These are phyloP conservation scores for Laodelphax striatellus DNA, from an alignment of 1,140 invertebrate species.

Conservation along the genomic window DNA sequence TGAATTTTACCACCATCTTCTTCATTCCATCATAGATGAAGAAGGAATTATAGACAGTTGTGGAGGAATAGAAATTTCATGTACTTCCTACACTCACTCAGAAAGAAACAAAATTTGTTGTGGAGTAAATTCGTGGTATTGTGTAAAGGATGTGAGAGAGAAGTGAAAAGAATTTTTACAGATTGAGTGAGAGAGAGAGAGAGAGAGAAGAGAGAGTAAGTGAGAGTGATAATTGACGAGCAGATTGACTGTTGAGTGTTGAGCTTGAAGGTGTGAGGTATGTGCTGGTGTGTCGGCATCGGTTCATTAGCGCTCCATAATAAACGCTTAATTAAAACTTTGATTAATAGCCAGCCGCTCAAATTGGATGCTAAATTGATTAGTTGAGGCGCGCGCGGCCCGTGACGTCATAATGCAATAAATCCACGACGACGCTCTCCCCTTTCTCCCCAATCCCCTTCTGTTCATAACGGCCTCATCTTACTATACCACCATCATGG, in stretches of 20 bases:
- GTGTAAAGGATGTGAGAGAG: not conserved
- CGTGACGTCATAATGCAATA: slow-evolving; percentile 9
- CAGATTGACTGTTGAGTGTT: slow-evolving; percentile 1
- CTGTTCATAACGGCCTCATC: too few relatives aligned
- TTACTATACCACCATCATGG: too few relatives aligned
- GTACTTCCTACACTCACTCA: too few relatives aligned
- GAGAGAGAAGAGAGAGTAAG: not conserved
- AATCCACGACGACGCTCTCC: slow-evolving; percentile 5
- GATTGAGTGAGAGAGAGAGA: too few relatives aligned
- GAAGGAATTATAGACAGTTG: too few relatives aligned
- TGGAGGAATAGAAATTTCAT: too few relatives aligned
- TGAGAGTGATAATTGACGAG: slow-evolving; percentile 11
- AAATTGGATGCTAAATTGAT: slow-evolving; percentile 18
- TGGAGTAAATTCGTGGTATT: too few relatives aligned
- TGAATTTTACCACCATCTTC: too few relatives aligned
- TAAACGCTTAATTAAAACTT: slow-evolving; percentile 18
- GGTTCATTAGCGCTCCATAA: slow-evolving; percentile 13
- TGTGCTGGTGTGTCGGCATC: not conserved
- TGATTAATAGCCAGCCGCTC: slow-evolving; percentile 13
- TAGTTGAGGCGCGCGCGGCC: slow-evolving; percentile 6
- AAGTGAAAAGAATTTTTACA: too few relatives aligned
- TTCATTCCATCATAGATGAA: too few relatives aligned
- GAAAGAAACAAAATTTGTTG: too few relatives aligned
- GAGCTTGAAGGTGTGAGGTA: not conserved
- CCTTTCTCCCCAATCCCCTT: not conserved